Base-by-base conservation (phyloP, 2,797 vertebrate species). In the Poeciliopsis paucimaculata region DNA sequence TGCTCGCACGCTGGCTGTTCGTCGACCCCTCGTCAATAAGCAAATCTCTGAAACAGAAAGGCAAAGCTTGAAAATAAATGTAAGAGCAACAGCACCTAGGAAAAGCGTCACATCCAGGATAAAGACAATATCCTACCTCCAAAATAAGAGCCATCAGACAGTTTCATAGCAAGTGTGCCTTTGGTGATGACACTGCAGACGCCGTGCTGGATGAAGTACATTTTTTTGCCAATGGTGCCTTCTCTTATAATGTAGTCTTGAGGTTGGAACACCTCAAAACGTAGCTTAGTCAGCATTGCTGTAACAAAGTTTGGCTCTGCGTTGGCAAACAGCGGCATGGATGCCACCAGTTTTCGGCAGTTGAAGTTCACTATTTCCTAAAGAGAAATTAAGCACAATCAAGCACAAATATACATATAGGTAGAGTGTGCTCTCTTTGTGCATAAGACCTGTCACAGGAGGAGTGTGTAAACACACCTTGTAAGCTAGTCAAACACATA, bases 311-410 rank as follows among this genome's bases (percentile, higher is more conserved):
- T 97, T 84, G 98, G 98, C 86, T 98, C 98, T 0, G 97, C 97
- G 0, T 98, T 98, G 94, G 97, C 97, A 0, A 98, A 98, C 66
- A 98, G 95, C 0, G 97, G 97, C 97, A 98, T 98, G 0, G 97
- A 97, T 15, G 97, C 97, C 92, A 98, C 97, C 92, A 98, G 94
- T 87, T 98, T 98, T 74, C 97, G 96, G 88, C 97, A 98, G 91
- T 98, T 98, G 90, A 98, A 98, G 93, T 98, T 98, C 34, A 98
- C 97, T 0, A 98, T 98, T 94, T 98, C 98, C 98, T 98, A 74
- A 47, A 78, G 77, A 64, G 66, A 64, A 78, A 18, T 15, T 0
- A 68, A 53, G 39, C 15, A 23, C 12, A 79, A 18, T 43, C 20
- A 68, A 73, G 39, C 15, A 60, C 12, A 41, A 23, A 74, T 15